Percentiles rank a stretch among this genome's conserved stretches.
Evolutionary conservation across 2,797 vertebrate genomes (phyloP).

Genomic region (Yasuhikotakia modesta): DNA sequence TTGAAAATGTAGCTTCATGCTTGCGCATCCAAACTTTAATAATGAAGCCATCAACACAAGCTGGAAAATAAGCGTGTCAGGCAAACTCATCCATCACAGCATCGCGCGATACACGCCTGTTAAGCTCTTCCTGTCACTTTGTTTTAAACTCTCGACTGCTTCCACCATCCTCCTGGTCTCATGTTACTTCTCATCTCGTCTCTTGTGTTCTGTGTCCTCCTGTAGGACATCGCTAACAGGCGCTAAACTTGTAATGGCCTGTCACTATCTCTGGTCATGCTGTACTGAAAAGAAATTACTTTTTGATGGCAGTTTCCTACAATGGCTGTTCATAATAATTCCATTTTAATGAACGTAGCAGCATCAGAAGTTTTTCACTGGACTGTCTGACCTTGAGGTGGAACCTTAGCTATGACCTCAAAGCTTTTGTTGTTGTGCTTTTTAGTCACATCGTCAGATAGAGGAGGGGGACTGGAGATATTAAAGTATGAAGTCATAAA

Average conservation of each 20-base stretch:
- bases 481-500: not conserved
- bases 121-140: not conserved
- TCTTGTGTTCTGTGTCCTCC: constrained; percentile 33
- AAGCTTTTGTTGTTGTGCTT: constrained; percentile 5
- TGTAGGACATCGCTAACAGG: constrained; percentile 25
- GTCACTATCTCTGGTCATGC: constrained; percentile 46
- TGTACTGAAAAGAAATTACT: constrained; percentile 44
- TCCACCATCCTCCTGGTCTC: constrained; percentile 6
- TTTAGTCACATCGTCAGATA: not conserved
- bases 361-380: constrained; percentile 35
- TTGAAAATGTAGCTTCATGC: constrained; percentile 24
- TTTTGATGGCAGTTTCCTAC: constrained; percentile 44
- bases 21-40: constrained; percentile 34
- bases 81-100: constrained; percentile 19
- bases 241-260: constrained; percentile 46
- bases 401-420: not conserved
- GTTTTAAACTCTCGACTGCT: constrained; percentile 12
- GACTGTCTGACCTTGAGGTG: constrained; percentile 3
- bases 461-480: not conserved
- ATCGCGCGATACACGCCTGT: constrained; percentile 13
- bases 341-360: constrained; percentile 35
- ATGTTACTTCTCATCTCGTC: constrained; percentile 9
- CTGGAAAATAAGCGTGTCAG: not conserved
- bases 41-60: constrained; percentile 26
- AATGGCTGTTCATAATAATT: constrained; percentile 48